Evolutionary conservation across 92 coral and sea anemone genomes (phyloP).

Genomic region (Plumapathes pennacea): DNA sequence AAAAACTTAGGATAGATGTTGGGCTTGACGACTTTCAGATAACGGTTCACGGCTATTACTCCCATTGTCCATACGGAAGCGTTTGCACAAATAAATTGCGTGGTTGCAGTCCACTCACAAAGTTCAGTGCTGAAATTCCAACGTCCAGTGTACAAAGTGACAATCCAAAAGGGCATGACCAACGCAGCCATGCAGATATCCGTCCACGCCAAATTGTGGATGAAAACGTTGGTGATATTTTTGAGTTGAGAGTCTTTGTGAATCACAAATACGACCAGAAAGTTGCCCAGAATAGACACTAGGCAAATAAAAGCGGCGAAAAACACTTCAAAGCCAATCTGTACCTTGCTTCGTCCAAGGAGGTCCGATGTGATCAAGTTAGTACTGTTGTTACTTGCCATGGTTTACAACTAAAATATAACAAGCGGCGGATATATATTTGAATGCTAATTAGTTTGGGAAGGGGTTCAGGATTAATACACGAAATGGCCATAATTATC

Average conservation of each 20-base stretch:
- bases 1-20: slow-evolving; percentile 32
- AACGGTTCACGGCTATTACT: slow-evolving; percentile 54
- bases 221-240: slow-evolving; percentile 46
- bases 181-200: slow-evolving; percentile 53
- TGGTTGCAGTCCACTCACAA: slow-evolving; percentile 39
- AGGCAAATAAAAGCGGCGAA: slow-evolving; percentile 32
- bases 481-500: no score
- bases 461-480: no score
- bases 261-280: slow-evolving; percentile 43
- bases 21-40: slow-evolving; percentile 45
- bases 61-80: slow-evolving; percentile 58
- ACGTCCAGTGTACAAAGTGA: slow-evolving; percentile 24
- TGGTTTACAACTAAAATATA: no score
- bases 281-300: slow-evolving; percentile 39
- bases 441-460: no score
- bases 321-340: slow-evolving; percentile 34
- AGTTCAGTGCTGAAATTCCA: slow-evolving; percentile 29
- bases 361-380: no score
- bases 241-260: slow-evolving; percentile 53
- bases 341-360: slow-evolving; percentile 19
- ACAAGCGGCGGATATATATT: no score
- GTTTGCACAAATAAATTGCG: slow-evolving; percentile 32
- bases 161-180: slow-evolving; percentile 60
- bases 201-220: slow-evolving; percentile 59
- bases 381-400: no score